Evolutionary conservation across 1,140 invertebrate genomes (phyloP).

Genomic region (Odontomachus brunneus): DNA sequence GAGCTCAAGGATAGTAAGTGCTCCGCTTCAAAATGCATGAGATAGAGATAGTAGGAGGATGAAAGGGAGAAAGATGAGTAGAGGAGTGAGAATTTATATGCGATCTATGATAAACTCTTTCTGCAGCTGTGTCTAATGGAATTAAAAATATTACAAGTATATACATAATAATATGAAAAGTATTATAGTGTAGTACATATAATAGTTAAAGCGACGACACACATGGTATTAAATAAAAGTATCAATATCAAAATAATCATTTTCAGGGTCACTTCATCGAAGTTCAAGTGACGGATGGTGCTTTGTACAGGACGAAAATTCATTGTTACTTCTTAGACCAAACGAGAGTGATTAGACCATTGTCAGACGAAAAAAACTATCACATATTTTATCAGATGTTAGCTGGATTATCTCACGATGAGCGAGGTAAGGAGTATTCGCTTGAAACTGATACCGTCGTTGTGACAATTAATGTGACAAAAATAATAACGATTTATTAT

Average conservation of each 20-base stretch:
- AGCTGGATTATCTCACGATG: conserved; percentile 94
- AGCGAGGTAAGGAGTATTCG: conserved; percentile 87
- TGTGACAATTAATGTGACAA: background rate
- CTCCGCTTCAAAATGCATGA: conserved; percentile 45
- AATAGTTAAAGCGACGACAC: too few species aligned
- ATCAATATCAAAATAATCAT: background rate
- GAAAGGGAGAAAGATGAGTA: background rate
- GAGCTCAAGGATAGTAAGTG: conserved; percentile 95
- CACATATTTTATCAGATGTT: conserved; percentile 99
- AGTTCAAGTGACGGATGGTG: conserved; percentile 98
- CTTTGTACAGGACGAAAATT: conserved; percentile 97
- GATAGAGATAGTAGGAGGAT: conserved; percentile 1
- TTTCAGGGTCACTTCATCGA: conserved; percentile 97
- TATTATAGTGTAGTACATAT: too few species aligned
- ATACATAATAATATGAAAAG: background rate
- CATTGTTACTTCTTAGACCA: conserved; percentile 98
- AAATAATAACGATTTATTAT: background rate
- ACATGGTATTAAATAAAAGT: background rate
- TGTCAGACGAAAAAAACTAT: conserved; percentile 96
- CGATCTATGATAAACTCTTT: too few species aligned
- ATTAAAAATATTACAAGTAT: background rate
- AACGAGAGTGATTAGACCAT: conserved; percentile 94
- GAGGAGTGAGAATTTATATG: background rate
- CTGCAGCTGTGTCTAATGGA: background rate
- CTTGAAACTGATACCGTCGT: background rate